These are phyloP conservation scores for Solenopsis fugax DNA, from an alignment of 1,140 invertebrate species.

Conservation along the genomic window DNA sequence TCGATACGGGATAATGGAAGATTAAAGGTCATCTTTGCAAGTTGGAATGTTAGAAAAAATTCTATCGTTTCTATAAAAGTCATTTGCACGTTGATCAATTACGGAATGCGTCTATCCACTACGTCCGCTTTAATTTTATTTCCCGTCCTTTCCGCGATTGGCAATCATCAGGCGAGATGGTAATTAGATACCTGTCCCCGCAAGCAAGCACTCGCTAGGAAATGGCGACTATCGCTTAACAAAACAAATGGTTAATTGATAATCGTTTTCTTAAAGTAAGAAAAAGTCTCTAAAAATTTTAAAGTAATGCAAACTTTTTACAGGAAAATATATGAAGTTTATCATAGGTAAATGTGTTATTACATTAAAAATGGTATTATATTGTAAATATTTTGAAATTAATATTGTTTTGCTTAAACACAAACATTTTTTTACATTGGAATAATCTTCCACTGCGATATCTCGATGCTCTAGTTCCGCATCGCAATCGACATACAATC, in stretches of 20 bases:
- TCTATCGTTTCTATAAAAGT: not conserved
- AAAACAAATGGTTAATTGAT: slow-evolving; percentile 18
- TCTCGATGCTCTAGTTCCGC: not conserved
- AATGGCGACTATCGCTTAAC: not conserved
- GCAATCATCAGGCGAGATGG: not conserved
- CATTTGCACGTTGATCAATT: not conserved
- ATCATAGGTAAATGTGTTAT: not conserved
- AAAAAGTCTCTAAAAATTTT: not conserved
- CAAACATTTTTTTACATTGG: not conserved
- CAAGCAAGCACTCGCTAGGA: not conserved
- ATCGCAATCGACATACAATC: slow-evolving; percentile 10
- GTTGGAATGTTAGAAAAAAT: not conserved
- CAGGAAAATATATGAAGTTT: not conserved
- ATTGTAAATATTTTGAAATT: not conserved
- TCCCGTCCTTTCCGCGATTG: not conserved
- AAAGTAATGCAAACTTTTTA: not conserved
- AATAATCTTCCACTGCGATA: not conserved
- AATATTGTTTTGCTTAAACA: not conserved
- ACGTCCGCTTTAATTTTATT: slow-evolving; percentile 1
- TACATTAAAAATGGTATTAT: not conserved
- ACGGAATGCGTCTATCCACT: not conserved
- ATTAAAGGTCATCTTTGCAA: not conserved
- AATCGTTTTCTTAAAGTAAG: not conserved
- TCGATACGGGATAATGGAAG: not conserved
- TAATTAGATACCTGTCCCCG: slow-evolving; percentile 4